Conservation (phyloP, 2,113 vertebrate genomes). For the Chaetodon trifascialis region DNA sequence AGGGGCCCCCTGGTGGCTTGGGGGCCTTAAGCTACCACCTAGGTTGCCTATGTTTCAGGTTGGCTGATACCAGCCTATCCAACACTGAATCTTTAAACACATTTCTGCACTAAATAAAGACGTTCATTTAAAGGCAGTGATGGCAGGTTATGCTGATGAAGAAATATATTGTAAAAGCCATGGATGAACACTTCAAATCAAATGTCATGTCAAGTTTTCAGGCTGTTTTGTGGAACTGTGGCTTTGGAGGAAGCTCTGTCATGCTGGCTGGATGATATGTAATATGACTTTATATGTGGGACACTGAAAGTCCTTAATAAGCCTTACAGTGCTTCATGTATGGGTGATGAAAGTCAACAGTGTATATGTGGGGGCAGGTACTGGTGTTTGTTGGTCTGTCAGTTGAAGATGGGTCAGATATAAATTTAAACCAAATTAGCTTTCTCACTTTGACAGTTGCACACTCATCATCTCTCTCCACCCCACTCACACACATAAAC, state of each 20-base stretch:
- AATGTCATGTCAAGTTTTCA: neutral
- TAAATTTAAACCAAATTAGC: constrained; percentile 35
- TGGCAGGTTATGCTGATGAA: too few species aligned
- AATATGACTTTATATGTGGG: neutral
- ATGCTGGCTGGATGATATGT: neutral
- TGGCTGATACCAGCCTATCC: neutral
- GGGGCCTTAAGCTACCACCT: neutral
- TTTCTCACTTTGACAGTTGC: constrained; percentile 57
- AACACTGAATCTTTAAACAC: neutral
- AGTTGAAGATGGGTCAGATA: constrained; percentile 33
- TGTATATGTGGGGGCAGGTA: constrained; percentile 9
- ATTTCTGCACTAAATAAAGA: neutral
- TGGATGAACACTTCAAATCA: neutral
- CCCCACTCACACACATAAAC: constrained; percentile 39
- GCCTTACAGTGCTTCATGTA: neutral
- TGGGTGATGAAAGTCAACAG: neutral
- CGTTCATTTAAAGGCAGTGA: neutral
- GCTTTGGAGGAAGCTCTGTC: neutral
- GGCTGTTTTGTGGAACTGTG: neutral
- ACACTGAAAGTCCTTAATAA: neutral
- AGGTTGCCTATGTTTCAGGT: neutral
- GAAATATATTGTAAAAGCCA: neutral
- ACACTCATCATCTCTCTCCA: constrained; percentile 47
- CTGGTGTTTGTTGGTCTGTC: constrained; percentile 35
- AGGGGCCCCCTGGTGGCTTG: neutral